These are phyloP conservation scores for Lanius collurio DNA, from an alignment of 2,113 vertebrate species.

Conservation along the genomic window DNA sequence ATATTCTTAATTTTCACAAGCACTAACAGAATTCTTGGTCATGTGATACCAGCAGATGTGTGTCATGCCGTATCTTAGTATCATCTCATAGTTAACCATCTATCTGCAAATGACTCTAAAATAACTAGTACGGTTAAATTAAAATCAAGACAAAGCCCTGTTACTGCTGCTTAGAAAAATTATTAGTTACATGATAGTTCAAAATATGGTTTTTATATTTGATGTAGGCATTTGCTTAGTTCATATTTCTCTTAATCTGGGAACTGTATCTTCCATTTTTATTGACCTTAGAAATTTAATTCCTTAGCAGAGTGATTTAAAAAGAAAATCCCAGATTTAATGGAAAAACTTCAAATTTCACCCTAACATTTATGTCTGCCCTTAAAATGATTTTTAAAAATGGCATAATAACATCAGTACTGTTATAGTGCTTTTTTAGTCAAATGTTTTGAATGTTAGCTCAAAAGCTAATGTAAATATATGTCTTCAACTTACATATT, in stretches of 20 bases:
- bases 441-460: background rate
- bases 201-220: background rate
- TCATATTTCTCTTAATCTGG: background rate
- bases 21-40: background rate
- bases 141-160: background rate
- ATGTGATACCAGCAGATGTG: background rate
- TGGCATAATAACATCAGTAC: background rate
- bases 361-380: background rate
- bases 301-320: background rate
- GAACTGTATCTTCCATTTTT: background rate
- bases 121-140: background rate
- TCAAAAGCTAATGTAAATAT: background rate
- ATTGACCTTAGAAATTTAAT: background rate
- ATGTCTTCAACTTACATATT: background rate
- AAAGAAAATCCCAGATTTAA: background rate
- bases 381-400: background rate
- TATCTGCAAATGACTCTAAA: background rate
- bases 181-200: background rate
- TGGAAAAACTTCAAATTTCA: background rate
- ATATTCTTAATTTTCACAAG: background rate
- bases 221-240: background rate
- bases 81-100: background rate
- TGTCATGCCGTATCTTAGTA: background rate
- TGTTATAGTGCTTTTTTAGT: background rate
- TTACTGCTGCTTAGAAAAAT: background rate